Conservation (phyloP, 2,113 vertebrate genomes). For the Sardina pilchardus region DNA sequence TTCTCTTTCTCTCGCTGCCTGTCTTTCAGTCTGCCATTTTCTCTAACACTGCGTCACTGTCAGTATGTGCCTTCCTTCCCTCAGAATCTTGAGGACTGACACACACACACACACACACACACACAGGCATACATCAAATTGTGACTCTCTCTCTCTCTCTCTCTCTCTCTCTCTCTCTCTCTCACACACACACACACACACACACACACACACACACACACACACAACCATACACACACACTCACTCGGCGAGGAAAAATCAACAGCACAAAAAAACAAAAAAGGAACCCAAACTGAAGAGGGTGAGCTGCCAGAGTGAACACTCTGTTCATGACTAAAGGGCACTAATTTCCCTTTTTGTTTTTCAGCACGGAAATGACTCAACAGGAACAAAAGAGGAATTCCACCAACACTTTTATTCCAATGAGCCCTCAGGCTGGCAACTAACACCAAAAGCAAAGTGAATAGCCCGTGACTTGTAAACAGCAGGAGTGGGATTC, state of each 20-base stretch:
- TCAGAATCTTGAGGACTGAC: neutral
- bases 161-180: no score
- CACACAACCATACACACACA: neutral
- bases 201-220: neutral
- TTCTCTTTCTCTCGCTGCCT: neutral
- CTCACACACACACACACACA: neutral
- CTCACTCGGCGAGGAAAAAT: conserved; percentile 26
- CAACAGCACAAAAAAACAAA: conserved; percentile 42
- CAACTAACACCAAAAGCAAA: neutral
- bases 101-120: neutral
- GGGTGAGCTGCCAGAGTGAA: conserved; percentile 35
- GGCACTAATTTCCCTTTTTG: conserved; percentile 38
- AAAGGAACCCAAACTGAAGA: conserved; percentile 17
- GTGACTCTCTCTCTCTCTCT: no score
- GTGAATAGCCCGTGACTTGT: conserved; percentile 2
- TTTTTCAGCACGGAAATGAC: conserved; percentile 22
- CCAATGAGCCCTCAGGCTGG: neutral
- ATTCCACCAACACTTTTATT: neutral
- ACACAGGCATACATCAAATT: neutral
- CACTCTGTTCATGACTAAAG: conserved; percentile 36
- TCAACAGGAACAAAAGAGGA: conserved; percentile 19
- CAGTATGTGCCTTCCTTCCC: neutral
- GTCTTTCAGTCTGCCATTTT: neutral
- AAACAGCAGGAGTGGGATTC: neutral
- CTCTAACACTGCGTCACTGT: neutral